Conservation (phyloP, 2,888 invertebrate genomes). For the Acronicta leporina region DNA sequence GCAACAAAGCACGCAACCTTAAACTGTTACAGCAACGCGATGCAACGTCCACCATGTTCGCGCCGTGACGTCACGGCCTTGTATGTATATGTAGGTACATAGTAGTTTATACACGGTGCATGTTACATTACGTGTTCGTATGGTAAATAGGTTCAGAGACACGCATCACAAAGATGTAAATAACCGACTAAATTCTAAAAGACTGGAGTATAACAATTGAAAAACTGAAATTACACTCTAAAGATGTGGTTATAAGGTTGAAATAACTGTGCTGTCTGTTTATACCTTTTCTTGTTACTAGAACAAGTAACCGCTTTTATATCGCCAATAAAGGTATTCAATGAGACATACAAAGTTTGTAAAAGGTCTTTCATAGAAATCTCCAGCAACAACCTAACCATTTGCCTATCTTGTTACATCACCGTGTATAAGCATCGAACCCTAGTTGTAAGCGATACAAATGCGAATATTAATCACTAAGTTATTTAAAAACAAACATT, state of each 20-base stretch:
- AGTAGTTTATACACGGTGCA: not conserved
- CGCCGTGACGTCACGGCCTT: conserved; percentile 34
- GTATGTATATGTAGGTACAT: conserved; percentile 66
- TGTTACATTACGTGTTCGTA: not conserved
- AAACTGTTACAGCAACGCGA: conserved; percentile 54
- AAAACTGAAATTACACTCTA: too few relatives aligned
- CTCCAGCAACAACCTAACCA: not conserved
- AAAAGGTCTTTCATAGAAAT: not conserved
- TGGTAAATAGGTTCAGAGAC: not conserved
- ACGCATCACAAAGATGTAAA: not conserved
- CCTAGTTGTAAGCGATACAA: conserved; percentile 74
- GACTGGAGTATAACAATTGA: too few relatives aligned
- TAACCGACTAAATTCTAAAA: not conserved
- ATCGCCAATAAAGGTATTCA: not conserved
- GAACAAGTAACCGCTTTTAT: not conserved
- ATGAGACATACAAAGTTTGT: not conserved
- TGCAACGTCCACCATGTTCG: conserved; percentile 51
- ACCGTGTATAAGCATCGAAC: conserved; percentile 38
- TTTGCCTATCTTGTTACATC: not conserved
- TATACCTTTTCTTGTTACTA: not conserved
- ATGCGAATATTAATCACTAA: conserved; percentile 84
- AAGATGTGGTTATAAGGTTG: too few relatives aligned
- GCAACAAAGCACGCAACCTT: conserved; percentile 93
- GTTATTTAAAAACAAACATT: conserved; percentile 76
- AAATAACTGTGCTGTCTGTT: too few relatives aligned